These are phyloP conservation scores for Microchrysa polita DNA, from an alignment of 2,888 invertebrate species.

Conservation along the genomic window DNA sequence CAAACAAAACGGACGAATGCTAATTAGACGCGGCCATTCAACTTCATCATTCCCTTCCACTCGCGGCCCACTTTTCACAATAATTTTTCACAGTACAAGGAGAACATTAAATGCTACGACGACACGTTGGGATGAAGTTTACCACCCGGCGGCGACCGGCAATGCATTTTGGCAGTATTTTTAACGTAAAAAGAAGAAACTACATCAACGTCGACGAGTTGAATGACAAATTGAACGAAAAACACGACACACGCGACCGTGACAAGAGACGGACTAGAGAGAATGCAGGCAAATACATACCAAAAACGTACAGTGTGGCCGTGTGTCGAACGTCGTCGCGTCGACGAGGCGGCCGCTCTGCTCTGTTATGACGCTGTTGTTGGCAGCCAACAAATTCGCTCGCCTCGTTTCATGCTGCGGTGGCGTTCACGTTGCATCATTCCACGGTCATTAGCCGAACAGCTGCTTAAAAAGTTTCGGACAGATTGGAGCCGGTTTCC, in stretches of 20 bases:
- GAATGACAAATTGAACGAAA: background rate
- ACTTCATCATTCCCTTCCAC: background rate
- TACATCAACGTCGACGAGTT: background rate
- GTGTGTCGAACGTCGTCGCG: background rate
- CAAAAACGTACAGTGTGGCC: background rate
- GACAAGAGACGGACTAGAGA: background rate
- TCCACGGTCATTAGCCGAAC: too few relatives aligned
- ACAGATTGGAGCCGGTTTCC: too few relatives aligned
- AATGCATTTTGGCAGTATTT: background rate
- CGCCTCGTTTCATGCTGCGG: too few relatives aligned
- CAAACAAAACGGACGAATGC: background rate
- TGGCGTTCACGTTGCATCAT: too few relatives aligned
- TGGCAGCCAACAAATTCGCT: too few relatives aligned
- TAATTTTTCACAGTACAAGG: background rate
- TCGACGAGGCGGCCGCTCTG: background rate
- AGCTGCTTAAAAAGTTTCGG: too few relatives aligned
- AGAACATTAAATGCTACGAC: background rate
- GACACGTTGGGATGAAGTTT: background rate
- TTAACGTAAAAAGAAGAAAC: background rate
- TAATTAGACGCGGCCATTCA: conserved; percentile 8
- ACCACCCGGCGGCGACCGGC: conserved; percentile 2
- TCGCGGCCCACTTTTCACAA: background rate
- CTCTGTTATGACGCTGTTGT: background rate
- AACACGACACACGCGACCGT: background rate
- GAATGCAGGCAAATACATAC: background rate